phyloP scores from a whole-genome alignment of 2,888 invertebrate species.

The Alcis repandata region DNA sequence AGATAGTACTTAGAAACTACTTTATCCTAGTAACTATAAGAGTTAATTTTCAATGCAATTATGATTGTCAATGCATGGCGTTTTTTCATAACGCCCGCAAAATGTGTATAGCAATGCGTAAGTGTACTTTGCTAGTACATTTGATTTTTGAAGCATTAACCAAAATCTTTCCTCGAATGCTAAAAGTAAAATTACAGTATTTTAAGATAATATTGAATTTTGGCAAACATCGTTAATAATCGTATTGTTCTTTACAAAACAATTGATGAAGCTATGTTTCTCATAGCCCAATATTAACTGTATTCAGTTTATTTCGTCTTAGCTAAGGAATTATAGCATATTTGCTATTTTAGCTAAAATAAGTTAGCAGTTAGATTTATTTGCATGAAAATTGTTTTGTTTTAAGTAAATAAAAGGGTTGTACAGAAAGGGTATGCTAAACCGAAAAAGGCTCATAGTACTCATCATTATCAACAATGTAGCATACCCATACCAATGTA shows the following conservation, averaged over 20 bases:
- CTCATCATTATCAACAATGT: no score
- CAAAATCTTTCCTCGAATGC: conserved; percentile 59
- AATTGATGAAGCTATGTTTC: no score
- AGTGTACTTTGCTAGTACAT: conserved; percentile 27
- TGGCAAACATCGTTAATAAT: background rate
- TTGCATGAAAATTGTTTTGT: no score
- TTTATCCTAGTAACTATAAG: background rate
- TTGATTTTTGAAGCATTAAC: conserved; percentile 5
- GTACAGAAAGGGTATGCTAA: no score
- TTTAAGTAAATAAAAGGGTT: no score
- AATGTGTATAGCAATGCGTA: conserved; percentile 13
- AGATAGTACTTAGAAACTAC: background rate
- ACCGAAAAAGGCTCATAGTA: no score
- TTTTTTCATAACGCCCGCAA: background rate
- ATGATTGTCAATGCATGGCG: background rate
- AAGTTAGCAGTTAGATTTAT: no score
- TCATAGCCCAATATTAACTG: no score
- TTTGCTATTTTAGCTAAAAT: background rate
- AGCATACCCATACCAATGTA: no score
- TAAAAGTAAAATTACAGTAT: conserved; percentile 40
- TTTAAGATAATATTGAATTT: background rate
- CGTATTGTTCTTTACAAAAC: no score
- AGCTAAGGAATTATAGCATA: background rate
- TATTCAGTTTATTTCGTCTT: no score
- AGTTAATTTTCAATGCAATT: background rate